Evolutionary conservation across 2,797 vertebrate genomes (phyloP).

Genomic region (Balearica regulorum): DNA sequence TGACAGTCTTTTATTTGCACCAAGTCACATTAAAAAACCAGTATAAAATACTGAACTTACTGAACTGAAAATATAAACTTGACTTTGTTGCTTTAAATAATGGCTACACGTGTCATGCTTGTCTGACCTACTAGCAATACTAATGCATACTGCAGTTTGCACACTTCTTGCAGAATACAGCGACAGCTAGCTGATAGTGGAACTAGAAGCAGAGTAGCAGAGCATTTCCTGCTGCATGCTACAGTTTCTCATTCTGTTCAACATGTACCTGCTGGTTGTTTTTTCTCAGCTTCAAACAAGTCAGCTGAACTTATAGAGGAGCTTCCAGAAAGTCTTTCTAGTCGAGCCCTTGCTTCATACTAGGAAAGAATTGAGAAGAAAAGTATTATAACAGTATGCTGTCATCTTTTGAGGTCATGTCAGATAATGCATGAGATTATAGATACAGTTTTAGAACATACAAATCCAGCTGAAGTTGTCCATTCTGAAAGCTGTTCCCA

Average conservation of each 20-base stretch:
- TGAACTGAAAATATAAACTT: not conserved
- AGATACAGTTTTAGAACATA: not conserved
- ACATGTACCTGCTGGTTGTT: conserved; percentile 76
- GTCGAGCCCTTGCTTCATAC: conserved; percentile 87
- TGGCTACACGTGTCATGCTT: not conserved
- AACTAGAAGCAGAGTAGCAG: not conserved
- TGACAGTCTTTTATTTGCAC: not conserved
- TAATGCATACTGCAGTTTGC: not conserved
- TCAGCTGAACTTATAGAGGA: conserved; percentile 92
- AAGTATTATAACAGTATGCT: not conserved
- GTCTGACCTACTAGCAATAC: not conserved
- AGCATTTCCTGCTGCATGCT: rapidly evolving
- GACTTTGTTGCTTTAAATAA: not conserved
- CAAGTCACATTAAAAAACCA: not conserved
- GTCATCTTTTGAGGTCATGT: not conserved
- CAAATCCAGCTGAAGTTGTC: not conserved
- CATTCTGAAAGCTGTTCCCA: not conserved
- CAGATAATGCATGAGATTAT: not conserved
- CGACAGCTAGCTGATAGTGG: not conserved
- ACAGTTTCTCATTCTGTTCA: not conserved
- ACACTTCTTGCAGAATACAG: not conserved
- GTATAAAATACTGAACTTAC: not conserved
- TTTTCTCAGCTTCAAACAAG: conserved; percentile 91
- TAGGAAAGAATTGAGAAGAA: conserved; percentile 45
- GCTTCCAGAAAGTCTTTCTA: conserved; percentile 86